Base-by-base conservation (phyloP, 2,888 invertebrate genomes). In the Entomobrya multifasciata region DNA sequence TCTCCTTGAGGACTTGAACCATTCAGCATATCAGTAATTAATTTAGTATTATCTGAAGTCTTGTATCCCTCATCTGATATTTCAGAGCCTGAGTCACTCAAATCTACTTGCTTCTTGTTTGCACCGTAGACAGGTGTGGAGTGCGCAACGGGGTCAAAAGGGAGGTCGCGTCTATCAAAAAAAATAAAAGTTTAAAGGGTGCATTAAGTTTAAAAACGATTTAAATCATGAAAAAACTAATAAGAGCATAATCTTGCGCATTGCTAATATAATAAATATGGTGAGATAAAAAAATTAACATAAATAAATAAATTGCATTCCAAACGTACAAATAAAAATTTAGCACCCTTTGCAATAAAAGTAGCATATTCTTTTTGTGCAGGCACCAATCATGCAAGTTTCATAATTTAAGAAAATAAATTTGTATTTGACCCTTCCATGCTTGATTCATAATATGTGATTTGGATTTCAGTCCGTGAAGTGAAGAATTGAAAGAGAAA, bases 41-140 rank as follows among this genome's bases (percentile, higher is more conserved):
- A 81, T 57, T 86, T 88, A 15, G 86, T 25, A 78, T 90, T 91
- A 74, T 90, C 91, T 25, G 90, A 91, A 87, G 90, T 91, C 79
- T 91, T 91, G 89, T 92, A 92, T 15, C 92, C 92, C 85, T 92
- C 92, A 86, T 92, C 92, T 27, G 92, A 92, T 77, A 92, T 92
- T 87, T 92, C 92, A 1, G 92, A 92, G 87, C 92, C 92, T 62
- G 91, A 91, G 86, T 92, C 92, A 83, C 92, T 91, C 89, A 91
- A 91, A 78, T 90, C 90, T 52, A 89, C 67, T 52, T 85, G 88
- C 62, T 90, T 90, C 85, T 90, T 91, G 25, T 70, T 86, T 41
- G 72, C 65, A 41, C 81, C 78, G 81, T 82, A 89, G 17, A 79
- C 85, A n/a, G 90, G 90, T 3, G 91, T 90, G 17, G 90, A 88